phyloP scores from a whole-genome alignment of 2,797 vertebrate species.

The Chiropotes sagulatus region DNA sequence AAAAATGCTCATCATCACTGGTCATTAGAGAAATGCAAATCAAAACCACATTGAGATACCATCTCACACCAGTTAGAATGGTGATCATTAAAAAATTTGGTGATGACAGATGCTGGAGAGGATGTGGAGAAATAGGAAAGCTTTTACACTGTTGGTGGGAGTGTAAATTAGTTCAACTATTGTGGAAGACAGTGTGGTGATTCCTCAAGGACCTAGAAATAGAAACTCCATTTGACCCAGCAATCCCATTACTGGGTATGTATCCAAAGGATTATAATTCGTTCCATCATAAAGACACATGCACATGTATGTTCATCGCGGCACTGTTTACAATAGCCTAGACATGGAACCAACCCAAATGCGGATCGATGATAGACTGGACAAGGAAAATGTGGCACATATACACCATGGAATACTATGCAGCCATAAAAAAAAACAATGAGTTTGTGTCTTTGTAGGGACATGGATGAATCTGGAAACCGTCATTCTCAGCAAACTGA shows the following conservation, averaged over 20 bases:
- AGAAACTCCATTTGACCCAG: not conserved
- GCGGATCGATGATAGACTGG: too few relatives aligned
- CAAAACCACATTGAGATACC: not conserved
- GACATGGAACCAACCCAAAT: too few relatives aligned
- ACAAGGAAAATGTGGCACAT: too few relatives aligned
- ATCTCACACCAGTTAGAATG: not conserved
- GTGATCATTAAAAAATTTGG: not conserved
- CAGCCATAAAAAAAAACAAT: too few relatives aligned
- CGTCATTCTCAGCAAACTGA: too few relatives aligned
- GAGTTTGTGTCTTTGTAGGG: too few relatives aligned
- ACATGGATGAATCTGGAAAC: too few relatives aligned
- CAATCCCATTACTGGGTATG: not conserved
- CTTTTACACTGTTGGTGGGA: not conserved
- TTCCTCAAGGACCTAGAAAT: not conserved
- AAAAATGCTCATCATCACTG: not conserved
- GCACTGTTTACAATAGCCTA: not conserved
- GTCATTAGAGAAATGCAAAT: not conserved
- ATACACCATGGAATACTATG: too few relatives aligned
- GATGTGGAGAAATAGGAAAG: not conserved
- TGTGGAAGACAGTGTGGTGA: not conserved
- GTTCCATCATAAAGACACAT: not conserved
- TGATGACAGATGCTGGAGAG: not conserved
- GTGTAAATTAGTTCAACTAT: not conserved
- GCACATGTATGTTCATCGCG: fast-evolving
- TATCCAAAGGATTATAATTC: not conserved